Evolutionary conservation across 2,797 vertebrate species (phyloP).

Genomic region (Carduelis carduelis): DNA sequence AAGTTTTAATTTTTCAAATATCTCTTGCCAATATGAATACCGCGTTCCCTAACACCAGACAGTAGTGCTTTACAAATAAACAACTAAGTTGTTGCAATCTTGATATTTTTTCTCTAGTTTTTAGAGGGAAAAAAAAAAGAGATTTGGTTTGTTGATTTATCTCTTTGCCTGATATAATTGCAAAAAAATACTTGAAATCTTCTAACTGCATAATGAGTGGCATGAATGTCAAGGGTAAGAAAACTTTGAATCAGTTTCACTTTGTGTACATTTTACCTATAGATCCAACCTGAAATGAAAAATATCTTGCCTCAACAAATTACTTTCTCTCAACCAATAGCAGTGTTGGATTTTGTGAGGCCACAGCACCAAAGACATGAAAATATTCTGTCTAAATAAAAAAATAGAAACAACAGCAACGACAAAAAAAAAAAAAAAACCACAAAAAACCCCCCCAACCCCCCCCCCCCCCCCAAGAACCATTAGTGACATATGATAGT

Average conservation of each 20-base stretch:
- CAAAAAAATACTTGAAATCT: neutral
- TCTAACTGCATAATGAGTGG: neutral
- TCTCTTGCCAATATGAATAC: neutral
- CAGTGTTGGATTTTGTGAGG: neutral
- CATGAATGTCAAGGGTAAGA: neutral
- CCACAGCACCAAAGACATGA: neutral
- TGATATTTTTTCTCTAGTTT: neutral
- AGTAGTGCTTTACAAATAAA: neutral
- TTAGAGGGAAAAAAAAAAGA: neutral
- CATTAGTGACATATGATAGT: neutral
- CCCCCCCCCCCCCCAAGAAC: neutral
- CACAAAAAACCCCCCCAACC: neutral
- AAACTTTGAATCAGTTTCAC: neutral
- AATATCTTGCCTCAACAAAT: neutral
- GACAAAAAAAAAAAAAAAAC: rapidly evolving
- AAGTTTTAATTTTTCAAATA: neutral
- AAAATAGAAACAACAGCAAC: rapidly evolving
- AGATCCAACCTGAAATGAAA: neutral
- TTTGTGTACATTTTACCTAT: neutral
- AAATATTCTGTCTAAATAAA: neutral
- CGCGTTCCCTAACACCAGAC: neutral
- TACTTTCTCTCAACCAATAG: neutral
- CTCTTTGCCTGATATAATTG: neutral
- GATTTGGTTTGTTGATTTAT: neutral
- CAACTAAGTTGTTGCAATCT: neutral